These are phyloP conservation scores for Tromatobia lineatoria DNA, from an alignment of 2,888 invertebrate species.

Conservation along the genomic window DNA sequence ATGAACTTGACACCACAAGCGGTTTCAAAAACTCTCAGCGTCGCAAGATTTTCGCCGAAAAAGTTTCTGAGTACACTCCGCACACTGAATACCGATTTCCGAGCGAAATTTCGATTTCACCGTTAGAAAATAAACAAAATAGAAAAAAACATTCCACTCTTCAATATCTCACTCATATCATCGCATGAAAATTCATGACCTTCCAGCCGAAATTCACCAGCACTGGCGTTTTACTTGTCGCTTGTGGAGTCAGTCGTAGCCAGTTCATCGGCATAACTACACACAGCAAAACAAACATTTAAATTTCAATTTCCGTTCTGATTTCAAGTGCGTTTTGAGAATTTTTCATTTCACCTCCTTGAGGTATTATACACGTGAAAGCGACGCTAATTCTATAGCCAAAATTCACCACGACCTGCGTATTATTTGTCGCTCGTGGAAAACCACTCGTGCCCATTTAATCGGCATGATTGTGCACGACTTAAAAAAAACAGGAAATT, in stretches of 20 bases:
- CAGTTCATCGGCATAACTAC: neutral
- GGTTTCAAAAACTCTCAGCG: neutral
- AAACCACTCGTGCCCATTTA: neutral
- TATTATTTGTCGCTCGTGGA: neutral
- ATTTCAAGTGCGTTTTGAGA: neutral
- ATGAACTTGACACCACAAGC: neutral
- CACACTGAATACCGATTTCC: neutral
- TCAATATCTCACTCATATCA: neutral
- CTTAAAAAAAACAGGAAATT: neutral
- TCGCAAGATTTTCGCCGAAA: neutral
- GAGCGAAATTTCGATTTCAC: neutral
- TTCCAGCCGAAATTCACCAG: neutral
- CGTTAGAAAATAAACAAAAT: neutral
- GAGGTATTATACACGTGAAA: neutral
- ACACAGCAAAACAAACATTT: neutral
- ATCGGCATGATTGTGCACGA: neutral
- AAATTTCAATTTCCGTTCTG: neutral
- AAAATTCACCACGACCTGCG: neutral
- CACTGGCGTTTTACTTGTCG: neutral
- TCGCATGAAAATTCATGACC: neutral
- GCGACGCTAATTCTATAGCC: neutral
- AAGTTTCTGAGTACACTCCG: neutral
- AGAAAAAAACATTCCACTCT: neutral
- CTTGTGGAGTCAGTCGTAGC: neutral
- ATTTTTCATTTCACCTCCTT: neutral